Conservation (phyloP, 2,113 vertebrate genomes). For the Nycticebus coucang region DNA sequence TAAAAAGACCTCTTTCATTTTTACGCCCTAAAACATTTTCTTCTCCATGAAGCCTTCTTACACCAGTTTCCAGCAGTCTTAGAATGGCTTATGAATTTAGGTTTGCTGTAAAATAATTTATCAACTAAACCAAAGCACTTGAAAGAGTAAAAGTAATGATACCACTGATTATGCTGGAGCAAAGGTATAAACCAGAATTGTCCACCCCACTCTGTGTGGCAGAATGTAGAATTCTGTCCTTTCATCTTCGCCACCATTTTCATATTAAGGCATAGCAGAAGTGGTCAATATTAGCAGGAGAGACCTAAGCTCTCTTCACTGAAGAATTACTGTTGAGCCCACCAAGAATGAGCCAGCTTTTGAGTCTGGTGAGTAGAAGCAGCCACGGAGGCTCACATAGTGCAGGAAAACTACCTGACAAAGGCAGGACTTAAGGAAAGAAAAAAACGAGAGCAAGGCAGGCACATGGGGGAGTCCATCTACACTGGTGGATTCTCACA, state of each 20-base stretch:
- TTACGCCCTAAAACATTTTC: neutral
- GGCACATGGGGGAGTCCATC: neutral
- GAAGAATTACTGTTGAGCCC: neutral
- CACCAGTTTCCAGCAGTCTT: neutral
- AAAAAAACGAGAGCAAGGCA: neutral
- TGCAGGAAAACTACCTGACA: neutral
- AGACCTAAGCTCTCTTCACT: neutral
- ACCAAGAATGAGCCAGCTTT: neutral
- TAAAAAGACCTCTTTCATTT: neutral
- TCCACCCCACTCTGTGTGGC: neutral
- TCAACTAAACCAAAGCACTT: neutral
- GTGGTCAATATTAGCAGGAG: neutral
- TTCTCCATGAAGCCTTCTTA: neutral
- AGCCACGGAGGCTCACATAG: neutral
- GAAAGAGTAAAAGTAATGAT: neutral
- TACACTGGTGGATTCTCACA: neutral
- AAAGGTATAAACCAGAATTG: neutral
- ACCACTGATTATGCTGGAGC: neutral
- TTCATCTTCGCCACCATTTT: neutral
- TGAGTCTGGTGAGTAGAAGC: neutral
- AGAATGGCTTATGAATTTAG: neutral
- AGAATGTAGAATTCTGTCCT: neutral
- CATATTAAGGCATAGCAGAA: neutral
- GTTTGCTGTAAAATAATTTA: neutral
- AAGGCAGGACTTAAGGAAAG: neutral